A percentile compares a stretch with the other conserved stretches of the same genome.
Evolutionary conservation across 2,113 vertebrate genomes (phyloP).

Genomic region (Solenodon paradoxus): DNA sequence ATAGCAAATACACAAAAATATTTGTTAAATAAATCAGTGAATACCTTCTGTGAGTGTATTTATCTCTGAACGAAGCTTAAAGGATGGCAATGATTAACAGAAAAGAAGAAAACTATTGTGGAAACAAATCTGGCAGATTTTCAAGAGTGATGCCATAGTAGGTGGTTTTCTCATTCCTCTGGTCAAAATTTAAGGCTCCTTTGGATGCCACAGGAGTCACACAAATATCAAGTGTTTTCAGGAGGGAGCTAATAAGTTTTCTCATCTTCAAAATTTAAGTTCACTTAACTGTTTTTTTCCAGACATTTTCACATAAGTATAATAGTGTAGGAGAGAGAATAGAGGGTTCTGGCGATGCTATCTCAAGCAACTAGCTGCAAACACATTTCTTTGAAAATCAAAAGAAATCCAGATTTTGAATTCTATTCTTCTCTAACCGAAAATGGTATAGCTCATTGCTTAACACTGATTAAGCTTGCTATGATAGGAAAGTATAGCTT

Average conservation of each 20-base stretch:
- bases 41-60: background rate
- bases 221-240: background rate
- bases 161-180: background rate
- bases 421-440: background rate
- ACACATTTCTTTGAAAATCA: background rate
- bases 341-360: background rate
- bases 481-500: background rate
- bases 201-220: background rate
- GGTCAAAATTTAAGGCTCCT: background rate
- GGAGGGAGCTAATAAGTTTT: background rate
- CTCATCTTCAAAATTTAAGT: slow-evolving; percentile 6
- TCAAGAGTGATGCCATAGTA: background rate
- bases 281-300: background rate
- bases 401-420: background rate
- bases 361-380: background rate
- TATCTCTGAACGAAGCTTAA: background rate
- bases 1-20: background rate
- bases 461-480: background rate
- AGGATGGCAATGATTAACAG: background rate
- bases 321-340: background rate
- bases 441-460: background rate
- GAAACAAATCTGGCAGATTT: background rate
- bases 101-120: background rate
- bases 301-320: background rate
- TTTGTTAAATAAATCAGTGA: background rate